Evolutionary conservation across 92 coral and sea anemone genomes (phyloP).

Genomic region (Epizoanthus fatuus): DNA sequence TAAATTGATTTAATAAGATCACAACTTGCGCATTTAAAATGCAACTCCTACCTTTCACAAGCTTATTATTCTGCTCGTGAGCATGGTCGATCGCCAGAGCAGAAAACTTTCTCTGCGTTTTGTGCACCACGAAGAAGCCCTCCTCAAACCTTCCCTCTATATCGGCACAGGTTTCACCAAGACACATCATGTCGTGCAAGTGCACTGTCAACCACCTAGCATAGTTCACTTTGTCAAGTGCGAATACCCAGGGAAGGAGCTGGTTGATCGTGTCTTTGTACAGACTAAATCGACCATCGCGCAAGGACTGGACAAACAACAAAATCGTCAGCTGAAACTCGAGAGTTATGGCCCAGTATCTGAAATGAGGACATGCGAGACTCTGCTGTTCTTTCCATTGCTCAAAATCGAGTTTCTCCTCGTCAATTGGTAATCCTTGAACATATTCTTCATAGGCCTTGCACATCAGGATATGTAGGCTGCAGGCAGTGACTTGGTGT

Average conservation of each 20-base stretch:
- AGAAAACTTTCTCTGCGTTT: constrained; percentile 52
- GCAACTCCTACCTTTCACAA: constrained; percentile 44
- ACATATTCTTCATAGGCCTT: constrained; percentile 38
- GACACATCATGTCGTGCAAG: constrained; percentile 52
- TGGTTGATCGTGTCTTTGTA: constrained; percentile 28
- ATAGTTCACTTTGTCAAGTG: constrained; percentile 46
- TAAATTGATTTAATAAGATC: not conserved
- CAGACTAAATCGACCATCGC: constrained; percentile 44
- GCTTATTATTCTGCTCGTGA: constrained; percentile 46
- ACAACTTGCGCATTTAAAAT: not conserved
- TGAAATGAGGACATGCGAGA: constrained; percentile 41
- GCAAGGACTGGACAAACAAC: constrained; percentile 41
- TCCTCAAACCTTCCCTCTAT: constrained; percentile 47
- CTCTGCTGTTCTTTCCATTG: constrained; percentile 11
- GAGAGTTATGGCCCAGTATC: constrained; percentile 45
- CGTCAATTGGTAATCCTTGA: not conserved
- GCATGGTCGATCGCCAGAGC: constrained; percentile 48
- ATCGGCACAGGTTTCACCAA: constrained; percentile 32
- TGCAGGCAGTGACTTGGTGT: constrained; percentile 40
- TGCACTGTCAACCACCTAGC: constrained; percentile 67
- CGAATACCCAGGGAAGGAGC: constrained; percentile 58
- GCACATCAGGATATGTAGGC: constrained; percentile 29
- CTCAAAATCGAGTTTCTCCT: constrained; percentile 5
- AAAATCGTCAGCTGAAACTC: constrained; percentile 34
- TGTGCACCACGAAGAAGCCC: constrained; percentile 65